These are phyloP conservation scores for Typhlichthys subterraneus DNA, from an alignment of 2,797 vertebrate genomes.

Conservation along the genomic window DNA sequence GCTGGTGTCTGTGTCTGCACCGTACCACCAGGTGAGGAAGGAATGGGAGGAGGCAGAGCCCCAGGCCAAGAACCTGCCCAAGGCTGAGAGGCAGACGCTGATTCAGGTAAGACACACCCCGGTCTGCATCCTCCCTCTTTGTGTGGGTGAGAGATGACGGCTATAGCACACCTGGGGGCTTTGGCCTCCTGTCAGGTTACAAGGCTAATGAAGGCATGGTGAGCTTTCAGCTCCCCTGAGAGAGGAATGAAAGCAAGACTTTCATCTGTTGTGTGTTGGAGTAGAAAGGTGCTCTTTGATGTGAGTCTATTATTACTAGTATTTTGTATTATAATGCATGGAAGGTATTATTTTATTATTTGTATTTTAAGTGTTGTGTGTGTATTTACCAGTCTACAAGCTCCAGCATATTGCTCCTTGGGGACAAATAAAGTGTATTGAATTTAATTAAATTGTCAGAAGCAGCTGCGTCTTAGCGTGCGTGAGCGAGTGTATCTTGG, in stretches of 20 bases:
- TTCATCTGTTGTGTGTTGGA: not conserved
- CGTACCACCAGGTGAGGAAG: constrained; percentile 86
- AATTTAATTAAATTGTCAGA: too few species aligned
- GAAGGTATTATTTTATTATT: too few species aligned
- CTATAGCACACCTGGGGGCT: constrained; percentile 35
- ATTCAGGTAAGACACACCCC: constrained; percentile 85
- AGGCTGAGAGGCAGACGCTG: constrained; percentile 92
- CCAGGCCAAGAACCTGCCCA: constrained; percentile 95
- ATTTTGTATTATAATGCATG: too few species aligned
- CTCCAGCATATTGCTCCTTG: not conserved
- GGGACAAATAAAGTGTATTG: too few species aligned
- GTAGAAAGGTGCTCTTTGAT: not conserved
- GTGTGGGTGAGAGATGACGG: constrained; percentile 49
- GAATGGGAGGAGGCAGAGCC: constrained; percentile 97
- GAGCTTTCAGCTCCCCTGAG: not conserved
- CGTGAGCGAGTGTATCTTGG: not conserved
- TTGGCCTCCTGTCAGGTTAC: constrained; percentile 48
- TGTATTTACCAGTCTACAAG: not conserved
- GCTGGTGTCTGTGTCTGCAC: not conserved
- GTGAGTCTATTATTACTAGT: not conserved
- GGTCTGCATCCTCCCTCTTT: constrained; percentile 37
- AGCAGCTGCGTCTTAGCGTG: not conserved
- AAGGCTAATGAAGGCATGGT: constrained; percentile 6
- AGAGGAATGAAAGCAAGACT: not conserved
- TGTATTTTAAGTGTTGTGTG: not conserved